Percentiles rank a stretch among this genome's conserved stretches.
These are phyloP conservation scores for Rhombomys opimus DNA, from an alignment of 2,113 vertebrate species.

Conservation along the genomic window DNA sequence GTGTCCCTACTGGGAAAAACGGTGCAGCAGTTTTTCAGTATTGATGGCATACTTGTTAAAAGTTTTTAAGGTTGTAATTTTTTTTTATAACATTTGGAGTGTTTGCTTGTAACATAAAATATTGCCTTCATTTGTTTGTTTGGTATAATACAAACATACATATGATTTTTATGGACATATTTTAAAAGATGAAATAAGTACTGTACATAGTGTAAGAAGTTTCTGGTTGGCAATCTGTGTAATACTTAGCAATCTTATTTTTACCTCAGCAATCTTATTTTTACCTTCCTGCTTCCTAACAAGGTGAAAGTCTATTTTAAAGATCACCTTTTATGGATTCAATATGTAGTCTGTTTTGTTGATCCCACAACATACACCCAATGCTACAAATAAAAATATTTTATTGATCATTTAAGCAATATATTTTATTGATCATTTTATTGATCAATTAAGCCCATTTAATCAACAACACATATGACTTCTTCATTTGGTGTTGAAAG, in stretches of 20 bases:
- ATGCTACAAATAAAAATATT: constrained; percentile 47
- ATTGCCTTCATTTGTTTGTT: not conserved
- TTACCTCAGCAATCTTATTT: not conserved
- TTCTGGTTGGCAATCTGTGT: not conserved
- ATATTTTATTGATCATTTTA: not conserved
- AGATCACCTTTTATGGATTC: constrained; percentile 23
- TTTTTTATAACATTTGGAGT: not conserved
- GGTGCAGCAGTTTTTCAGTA: not conserved
- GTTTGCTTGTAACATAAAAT: not conserved
- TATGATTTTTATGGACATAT: not conserved
- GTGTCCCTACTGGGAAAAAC: not conserved
- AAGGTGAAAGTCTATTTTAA: constrained; percentile 41
- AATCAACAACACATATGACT: not conserved
- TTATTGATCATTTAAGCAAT: not conserved
- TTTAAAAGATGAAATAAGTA: constrained; percentile 46
- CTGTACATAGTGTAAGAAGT: not conserved
- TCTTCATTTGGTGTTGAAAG: not conserved
- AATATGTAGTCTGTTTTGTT: constrained; percentile 46
- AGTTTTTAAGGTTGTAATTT: constrained; percentile 15
- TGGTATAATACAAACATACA: not conserved
- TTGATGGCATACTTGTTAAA: not conserved
- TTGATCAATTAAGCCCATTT: not conserved
- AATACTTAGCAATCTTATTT: not conserved
- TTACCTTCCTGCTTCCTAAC: constrained; percentile 27
- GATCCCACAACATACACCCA: not conserved